Percentiles rank a stretch among this genome's conserved stretches.
Conservation (phyloP, 2,797 vertebrate genomes). For the Danio choprae region DNA sequence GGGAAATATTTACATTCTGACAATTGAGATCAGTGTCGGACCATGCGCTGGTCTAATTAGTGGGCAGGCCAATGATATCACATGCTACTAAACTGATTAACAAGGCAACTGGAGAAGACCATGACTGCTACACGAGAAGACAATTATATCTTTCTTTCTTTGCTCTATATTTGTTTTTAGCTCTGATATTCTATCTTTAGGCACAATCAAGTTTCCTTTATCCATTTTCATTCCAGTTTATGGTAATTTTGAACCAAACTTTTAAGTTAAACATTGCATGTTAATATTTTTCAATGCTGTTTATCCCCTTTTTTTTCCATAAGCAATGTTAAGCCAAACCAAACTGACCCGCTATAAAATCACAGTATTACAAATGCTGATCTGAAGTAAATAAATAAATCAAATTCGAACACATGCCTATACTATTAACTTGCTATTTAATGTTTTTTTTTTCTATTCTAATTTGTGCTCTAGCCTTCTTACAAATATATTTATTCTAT, state of each 20-base stretch:
- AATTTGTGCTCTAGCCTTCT: no score
- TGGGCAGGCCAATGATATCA: constrained; percentile 39
- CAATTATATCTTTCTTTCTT: constrained; percentile 52
- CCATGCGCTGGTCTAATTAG: constrained; percentile 60
- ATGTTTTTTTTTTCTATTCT: no score
- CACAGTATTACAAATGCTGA: no score
- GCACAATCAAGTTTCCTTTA: neutral
- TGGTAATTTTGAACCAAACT: constrained; percentile 57
- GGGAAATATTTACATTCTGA: constrained; percentile 67
- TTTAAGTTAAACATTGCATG: constrained; percentile 67
- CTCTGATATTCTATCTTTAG: neutral
- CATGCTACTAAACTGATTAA: constrained; percentile 40
- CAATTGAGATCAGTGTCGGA: constrained; percentile 62
- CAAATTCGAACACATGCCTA: no score
- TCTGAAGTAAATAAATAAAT: no score
- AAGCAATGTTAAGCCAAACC: no score
- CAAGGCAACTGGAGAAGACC: constrained; percentile 19
- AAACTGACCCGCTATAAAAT: no score
- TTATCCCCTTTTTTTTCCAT: no score
- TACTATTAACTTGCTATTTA: no score
- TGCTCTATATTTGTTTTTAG: neutral
- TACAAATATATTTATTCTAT: no score
- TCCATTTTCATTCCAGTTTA: constrained; percentile 54
- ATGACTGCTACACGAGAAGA: constrained; percentile 7
- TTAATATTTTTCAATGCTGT: constrained; percentile 5